Evolutionary conservation across 2,113 vertebrate genomes (phyloP).

Genomic region (Brachirus orientalis): DNA sequence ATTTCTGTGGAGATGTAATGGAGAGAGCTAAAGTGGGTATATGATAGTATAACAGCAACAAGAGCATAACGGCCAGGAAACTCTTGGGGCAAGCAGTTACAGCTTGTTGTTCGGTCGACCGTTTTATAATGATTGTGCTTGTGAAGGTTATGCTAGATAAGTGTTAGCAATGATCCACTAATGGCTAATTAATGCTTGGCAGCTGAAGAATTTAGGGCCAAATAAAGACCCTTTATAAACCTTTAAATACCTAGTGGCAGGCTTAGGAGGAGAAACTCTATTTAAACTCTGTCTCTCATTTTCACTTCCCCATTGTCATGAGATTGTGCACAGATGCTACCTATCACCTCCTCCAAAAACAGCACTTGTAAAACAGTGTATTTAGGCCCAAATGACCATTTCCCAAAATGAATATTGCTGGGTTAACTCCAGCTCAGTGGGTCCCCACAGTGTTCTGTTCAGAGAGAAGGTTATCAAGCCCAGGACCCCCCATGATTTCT

Average conservation of each 20-base stretch:
- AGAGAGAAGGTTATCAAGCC: conserved; percentile 49
- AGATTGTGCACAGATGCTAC: conserved; percentile 69
- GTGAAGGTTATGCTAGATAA: conserved; percentile 81
- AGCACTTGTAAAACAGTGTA: conserved; percentile 60
- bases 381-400: conserved; percentile 71
- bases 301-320: conserved; percentile 56
- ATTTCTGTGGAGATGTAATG: conserved; percentile 62
- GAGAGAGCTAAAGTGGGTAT: conserved; percentile 38
- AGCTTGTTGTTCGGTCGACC: conserved; percentile 74
- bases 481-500: conserved; percentile 17
- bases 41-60: conserved; percentile 33
- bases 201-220: conserved; percentile 60
- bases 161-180: conserved; percentile 73
- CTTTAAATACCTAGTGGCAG: conserved; percentile 57
- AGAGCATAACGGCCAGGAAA: conserved; percentile 42
- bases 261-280: conserved; percentile 40
- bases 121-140: conserved; percentile 69
- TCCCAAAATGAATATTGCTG: conserved; percentile 66
- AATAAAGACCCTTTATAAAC: conserved; percentile 58
- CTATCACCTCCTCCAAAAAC: conserved; percentile 55
- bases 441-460: conserved; percentile 51
- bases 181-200: conserved; percentile 78
- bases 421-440: conserved; percentile 56
- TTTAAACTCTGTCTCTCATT: conserved; percentile 56
- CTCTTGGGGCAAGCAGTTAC: conserved; percentile 58